Evolutionary conservation across 2,888 invertebrate species (phyloP).

Genomic region (Helobdella robusta): DNA sequence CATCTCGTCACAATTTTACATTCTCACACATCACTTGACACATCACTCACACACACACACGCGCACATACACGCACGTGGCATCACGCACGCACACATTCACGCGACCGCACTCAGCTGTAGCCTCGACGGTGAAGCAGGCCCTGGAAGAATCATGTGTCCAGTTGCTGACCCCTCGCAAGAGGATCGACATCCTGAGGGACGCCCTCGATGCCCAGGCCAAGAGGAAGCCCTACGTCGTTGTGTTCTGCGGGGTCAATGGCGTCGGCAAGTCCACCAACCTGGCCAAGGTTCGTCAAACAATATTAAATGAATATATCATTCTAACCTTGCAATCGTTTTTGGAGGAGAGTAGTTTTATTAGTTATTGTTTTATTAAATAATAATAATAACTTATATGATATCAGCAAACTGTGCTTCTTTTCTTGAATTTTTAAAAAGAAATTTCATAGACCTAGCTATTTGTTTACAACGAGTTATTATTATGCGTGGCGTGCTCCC

Average conservation of each 20-base stretch:
- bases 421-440: background rate
- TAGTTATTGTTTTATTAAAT: background rate
- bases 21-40: no score
- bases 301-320: background rate
- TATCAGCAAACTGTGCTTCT: background rate
- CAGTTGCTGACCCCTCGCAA: constrained; percentile 87
- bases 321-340: constrained; percentile 1
- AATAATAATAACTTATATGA: background rate
- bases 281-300: constrained; percentile 65
- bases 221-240: constrained; percentile 82
- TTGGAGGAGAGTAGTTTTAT: background rate
- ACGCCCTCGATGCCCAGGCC: constrained; percentile 76
- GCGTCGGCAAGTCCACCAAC: constrained; percentile 97
- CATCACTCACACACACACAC: no score
- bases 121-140: constrained; percentile 60
- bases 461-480: background rate
- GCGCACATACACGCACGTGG: no score
- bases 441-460: no score
- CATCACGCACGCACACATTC: no score
- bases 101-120: constrained; percentile 33
- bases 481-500: background rate
- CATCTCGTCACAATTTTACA: no score
- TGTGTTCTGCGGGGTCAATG: constrained; percentile 96
- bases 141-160: constrained; percentile 80
- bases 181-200: constrained; percentile 87